Evolutionary conservation across 2,888 invertebrate species (phyloP).

Genomic region (Neelides folsomi): DNA sequence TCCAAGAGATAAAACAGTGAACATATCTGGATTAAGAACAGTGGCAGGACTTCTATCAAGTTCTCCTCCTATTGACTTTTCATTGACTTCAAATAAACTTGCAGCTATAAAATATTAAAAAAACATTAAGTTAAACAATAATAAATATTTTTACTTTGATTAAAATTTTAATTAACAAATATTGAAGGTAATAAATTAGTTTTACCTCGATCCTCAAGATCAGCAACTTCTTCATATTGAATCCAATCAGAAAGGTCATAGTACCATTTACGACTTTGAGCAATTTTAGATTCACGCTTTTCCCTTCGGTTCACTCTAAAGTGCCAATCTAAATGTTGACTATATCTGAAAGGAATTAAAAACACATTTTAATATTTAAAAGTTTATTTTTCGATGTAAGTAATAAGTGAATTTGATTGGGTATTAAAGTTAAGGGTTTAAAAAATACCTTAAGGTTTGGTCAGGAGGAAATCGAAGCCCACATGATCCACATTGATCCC

Average conservation of each 20-base stretch:
- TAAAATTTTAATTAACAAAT: neutral
- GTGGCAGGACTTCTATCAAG: conserved; percentile 40
- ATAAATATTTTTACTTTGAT: neutral
- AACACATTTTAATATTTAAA: too few species aligned
- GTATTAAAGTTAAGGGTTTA: too few species aligned
- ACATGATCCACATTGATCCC: conserved; percentile 93
- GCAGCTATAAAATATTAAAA: conserved; percentile 48
- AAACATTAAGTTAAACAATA: neutral
- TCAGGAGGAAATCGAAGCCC: conserved; percentile 85
- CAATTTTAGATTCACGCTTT: conserved; percentile 67
- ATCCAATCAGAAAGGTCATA: conserved; percentile 83
- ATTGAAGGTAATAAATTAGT: neutral
- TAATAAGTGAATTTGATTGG: too few species aligned
- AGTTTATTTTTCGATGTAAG: too few species aligned
- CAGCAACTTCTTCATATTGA: conserved; percentile 85
- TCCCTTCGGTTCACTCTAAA: conserved; percentile 84
- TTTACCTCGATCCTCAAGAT: conserved; percentile 68
- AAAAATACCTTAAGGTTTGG: conserved; percentile 76
- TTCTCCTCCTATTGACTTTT: conserved; percentile 33
- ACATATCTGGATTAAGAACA: conserved; percentile 43
- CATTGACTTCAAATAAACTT: conserved; percentile 71
- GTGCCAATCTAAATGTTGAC: conserved; percentile 96
- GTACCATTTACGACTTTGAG: conserved; percentile 77
- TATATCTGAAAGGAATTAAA: too few species aligned
- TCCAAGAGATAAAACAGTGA: conserved; percentile 40